Evolutionary conservation across 2,888 invertebrate species (phyloP).

Genomic region (Cheilosia impressa): DNA sequence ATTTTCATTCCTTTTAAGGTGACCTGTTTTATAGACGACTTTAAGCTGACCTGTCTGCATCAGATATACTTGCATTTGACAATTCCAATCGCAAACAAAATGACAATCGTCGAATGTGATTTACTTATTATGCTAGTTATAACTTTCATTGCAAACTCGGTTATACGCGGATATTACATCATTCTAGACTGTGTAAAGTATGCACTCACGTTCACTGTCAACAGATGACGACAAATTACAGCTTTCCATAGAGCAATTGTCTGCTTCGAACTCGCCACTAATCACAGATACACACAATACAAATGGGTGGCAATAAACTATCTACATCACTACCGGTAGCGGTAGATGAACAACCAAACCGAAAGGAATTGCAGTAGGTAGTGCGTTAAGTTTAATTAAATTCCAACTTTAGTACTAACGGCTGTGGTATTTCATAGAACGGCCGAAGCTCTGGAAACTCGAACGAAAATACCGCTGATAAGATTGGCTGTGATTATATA

Average conservation of each 20-base stretch:
- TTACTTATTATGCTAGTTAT: conserved; percentile 7
- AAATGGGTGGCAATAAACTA: background rate
- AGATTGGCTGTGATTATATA: background rate
- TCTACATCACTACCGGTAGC: background rate
- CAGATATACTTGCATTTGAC: too few relatives aligned
- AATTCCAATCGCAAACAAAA: background rate
- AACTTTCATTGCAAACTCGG: background rate
- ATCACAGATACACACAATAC: conserved; percentile 7
- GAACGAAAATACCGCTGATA: background rate
- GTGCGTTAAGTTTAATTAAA: background rate
- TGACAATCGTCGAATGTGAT: background rate
- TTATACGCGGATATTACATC: conserved; percentile 34
- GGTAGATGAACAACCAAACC: background rate
- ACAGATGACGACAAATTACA: conserved; percentile 14
- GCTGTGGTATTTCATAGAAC: too few relatives aligned
- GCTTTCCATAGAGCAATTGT: conserved; percentile 18
- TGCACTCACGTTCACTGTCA: conserved; percentile 42
- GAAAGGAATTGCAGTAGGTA: background rate
- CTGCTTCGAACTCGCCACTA: background rate
- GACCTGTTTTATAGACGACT: too few relatives aligned
- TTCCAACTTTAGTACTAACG: too few relatives aligned
- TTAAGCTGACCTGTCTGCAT: too few relatives aligned
- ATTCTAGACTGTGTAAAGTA: background rate
- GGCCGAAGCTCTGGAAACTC: too few relatives aligned
- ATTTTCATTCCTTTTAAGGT: too few relatives aligned